Base-by-base conservation (phyloP, 2,797 vertebrate genomes). In the Siniperca undulata region DNA sequence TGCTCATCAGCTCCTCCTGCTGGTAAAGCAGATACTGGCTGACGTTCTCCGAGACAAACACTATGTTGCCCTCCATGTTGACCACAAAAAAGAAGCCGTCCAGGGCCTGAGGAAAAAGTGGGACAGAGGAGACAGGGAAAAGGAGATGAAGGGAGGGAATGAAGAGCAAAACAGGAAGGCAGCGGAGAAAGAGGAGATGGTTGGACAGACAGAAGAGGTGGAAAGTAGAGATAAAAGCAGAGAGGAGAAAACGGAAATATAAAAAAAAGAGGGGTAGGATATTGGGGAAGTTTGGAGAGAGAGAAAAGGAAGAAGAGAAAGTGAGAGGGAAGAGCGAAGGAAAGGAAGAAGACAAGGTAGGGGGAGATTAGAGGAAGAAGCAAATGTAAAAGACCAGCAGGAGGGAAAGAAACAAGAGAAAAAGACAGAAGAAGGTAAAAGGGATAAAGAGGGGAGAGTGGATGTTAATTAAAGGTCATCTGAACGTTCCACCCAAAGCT, bases 1-100 rank as follows among this genome's bases (percentile, higher is more conserved):
- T 97, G 96, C 96, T 97, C 95, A 98, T 97, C 93, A 98, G 95
- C 91, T 97, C 97, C 93, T 98, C 97, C 94, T 98, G 97, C 92
- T 97, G 97, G 94, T 97, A 98, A 89, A 93, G 95, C 87, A 98
- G 92, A 90, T 98, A 98, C 91, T 97, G 97, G 4, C 96, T 97
- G 91, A 94, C 94, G 16, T 94, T 94, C 83, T 94, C 93, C 0
- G 94, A 94, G 40, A 94, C 94, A 17, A 94, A 94, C 82, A 94
- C 94, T 0, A 94, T 86, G 88, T 90, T 92, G 48, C 94, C 94
- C 74, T 94, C 94, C 91, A 91, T 88, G 88, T 94, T 93, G 75
- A 94, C 94, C 70, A 94, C 94, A 0, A 94, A 93, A 62, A 94
- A 94, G 91, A 94, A 94, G 58, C 93, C 94, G 2, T 94, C 94